Percentiles rank a stretch among this genome's conserved stretches.
Conservation (phyloP, 2,797 vertebrate species). For the Emydoidea blandingii region DNA sequence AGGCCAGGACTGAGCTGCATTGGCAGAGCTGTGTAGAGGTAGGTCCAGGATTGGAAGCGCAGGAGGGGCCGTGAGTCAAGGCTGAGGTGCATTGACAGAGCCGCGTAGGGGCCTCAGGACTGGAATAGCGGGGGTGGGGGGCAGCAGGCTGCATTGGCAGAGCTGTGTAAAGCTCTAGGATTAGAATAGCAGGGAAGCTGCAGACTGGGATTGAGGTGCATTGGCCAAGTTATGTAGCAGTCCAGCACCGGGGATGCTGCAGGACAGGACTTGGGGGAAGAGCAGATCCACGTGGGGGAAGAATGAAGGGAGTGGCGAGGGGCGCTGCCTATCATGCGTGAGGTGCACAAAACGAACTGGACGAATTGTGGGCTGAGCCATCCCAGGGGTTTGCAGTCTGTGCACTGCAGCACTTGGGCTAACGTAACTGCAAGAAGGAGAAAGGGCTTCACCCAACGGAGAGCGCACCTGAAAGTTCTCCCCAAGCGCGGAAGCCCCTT, state of each 20-base stretch:
- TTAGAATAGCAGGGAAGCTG: neutral
- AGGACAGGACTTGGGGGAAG: neutral
- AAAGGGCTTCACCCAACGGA: neutral
- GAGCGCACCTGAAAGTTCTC: neutral
- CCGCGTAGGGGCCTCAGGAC: neutral
- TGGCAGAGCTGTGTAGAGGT: too few species aligned
- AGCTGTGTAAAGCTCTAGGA: too few species aligned
- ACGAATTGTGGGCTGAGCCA: neutral
- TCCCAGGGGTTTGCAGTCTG: too few species aligned
- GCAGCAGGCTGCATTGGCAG: too few species aligned
- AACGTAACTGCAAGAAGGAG: fast-evolving
- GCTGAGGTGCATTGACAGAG: neutral
- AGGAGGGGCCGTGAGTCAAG: too few species aligned
- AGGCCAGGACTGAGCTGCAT: neutral
- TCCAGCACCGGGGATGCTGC: neutral
- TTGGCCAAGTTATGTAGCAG: neutral
- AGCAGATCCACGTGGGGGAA: too few species aligned
- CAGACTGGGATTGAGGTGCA: neutral
- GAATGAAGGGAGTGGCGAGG: neutral
- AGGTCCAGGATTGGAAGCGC: neutral
- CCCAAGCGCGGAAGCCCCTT: neutral
- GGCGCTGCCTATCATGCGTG: neutral
- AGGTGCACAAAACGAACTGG: neutral
- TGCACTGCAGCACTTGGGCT: neutral
- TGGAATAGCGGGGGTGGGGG: neutral